These are phyloP conservation scores for Odontamblyopus rebecca DNA, from an alignment of 2,797 vertebrate species.

Conservation along the genomic window DNA sequence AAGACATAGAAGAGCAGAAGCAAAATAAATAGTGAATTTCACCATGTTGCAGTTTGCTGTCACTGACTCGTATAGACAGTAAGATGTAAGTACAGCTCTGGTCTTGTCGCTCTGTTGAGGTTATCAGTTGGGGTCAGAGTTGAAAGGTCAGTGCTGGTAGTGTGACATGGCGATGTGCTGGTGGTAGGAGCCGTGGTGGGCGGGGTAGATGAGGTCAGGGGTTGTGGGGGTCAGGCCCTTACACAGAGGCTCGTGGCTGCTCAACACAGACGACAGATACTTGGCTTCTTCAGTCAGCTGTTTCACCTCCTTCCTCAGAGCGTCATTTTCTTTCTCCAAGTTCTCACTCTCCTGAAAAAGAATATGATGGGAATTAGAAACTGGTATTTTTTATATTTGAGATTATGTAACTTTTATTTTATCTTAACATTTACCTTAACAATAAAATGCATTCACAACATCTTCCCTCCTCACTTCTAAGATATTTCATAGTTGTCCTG, in stretches of 20 bases:
- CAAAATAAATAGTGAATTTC: constrained; percentile 63
- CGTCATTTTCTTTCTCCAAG: constrained; percentile 91
- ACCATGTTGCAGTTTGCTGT: constrained; percentile 38
- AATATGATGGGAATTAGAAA: not conserved
- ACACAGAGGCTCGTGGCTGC: constrained; percentile 89
- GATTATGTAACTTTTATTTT: too few relatives aligned
- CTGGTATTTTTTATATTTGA: too few relatives aligned
- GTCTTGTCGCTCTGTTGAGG: constrained; percentile 58
- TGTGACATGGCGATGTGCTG: constrained; percentile 88
- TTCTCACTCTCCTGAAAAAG: constrained; percentile 90
- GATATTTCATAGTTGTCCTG: too few relatives aligned
- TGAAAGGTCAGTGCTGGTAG: constrained; percentile 86
- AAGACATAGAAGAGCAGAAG: constrained; percentile 45
- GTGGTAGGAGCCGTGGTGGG: constrained; percentile 83
- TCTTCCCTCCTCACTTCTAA: too few relatives aligned
- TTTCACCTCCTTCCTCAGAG: constrained; percentile 93
- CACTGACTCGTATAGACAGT: constrained; percentile 15
- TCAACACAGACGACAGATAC: constrained; percentile 88
- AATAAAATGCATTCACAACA: too few relatives aligned
- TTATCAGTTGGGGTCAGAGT: constrained; percentile 44
- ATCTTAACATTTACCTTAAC: too few relatives aligned
- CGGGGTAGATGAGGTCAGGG: constrained; percentile 82
- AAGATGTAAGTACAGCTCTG: constrained; percentile 34
- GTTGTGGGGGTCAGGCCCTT: constrained; percentile 77
- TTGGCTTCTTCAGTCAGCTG: constrained; percentile 92